A percentile compares a stretch with the other conserved stretches of the same genome.
phyloP scores from a whole-genome alignment of 23 tunicate species.

The Clavelina lepadiformis region DNA sequence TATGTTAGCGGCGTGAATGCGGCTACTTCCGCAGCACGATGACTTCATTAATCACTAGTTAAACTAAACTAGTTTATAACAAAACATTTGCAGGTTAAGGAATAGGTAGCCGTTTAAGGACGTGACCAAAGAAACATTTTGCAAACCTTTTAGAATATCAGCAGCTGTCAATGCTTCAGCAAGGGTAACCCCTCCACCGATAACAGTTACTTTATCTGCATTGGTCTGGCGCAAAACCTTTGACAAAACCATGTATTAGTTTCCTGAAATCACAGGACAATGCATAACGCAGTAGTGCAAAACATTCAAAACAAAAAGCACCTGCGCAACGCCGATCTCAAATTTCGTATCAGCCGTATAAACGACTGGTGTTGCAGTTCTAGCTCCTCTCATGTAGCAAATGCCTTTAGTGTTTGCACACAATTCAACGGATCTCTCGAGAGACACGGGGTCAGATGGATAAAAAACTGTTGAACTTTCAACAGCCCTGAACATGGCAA shows the following conservation, averaged over 20 bases:
- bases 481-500: slow-evolving; percentile 91
- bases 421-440: slow-evolving; percentile 88
- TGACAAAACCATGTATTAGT: background rate
- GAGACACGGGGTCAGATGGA: slow-evolving; percentile 84
- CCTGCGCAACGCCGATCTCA: slow-evolving; percentile 57
- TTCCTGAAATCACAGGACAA: background rate
- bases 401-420: slow-evolving; percentile 95
- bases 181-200: slow-evolving; percentile 86
- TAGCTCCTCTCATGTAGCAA: slow-evolving; percentile 83
- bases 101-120: background rate
- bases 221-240: slow-evolving; percentile 42
- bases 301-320: too few relatives aligned
- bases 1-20: too few relatives aligned
- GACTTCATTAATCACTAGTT: too few relatives aligned
- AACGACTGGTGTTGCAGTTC: slow-evolving; percentile 66
- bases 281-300: too few relatives aligned
- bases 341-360: slow-evolving; percentile 56
- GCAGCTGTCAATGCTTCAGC: slow-evolving; percentile 80
- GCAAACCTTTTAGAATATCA: slow-evolving; percentile 38
- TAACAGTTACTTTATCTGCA: slow-evolving; percentile 81
- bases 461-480: slow-evolving; percentile 85
- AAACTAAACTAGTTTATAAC: too few relatives aligned
- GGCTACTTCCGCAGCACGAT: too few relatives aligned
- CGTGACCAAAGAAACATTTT: background rate
- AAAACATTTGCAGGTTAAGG: too few relatives aligned